These are phyloP conservation scores for Cacatua alba DNA, from an alignment of 2,113 vertebrate genomes.

Conservation along the genomic window DNA sequence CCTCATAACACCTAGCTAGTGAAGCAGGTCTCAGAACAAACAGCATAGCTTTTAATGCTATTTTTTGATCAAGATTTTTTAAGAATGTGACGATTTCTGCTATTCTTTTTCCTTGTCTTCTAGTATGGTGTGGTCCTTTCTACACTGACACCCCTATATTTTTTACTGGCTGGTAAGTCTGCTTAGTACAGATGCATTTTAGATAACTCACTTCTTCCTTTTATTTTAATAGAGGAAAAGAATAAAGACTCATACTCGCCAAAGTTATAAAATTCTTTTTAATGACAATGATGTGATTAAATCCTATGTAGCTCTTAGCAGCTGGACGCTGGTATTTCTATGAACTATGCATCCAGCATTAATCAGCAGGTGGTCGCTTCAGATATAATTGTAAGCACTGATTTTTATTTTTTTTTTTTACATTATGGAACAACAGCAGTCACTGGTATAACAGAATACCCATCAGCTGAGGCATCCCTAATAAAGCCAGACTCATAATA, in stretches of 20 bases:
- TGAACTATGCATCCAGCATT: background rate
- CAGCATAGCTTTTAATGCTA: background rate
- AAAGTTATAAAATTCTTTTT: background rate
- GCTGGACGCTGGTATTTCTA: background rate
- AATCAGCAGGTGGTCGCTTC: conserved; percentile 1
- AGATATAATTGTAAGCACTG: background rate
- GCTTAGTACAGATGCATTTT: background rate
- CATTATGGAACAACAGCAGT: background rate
- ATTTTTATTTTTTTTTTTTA: background rate
- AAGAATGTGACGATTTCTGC: background rate
- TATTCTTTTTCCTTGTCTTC: background rate
- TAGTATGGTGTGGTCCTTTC: background rate
- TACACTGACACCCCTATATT: background rate
- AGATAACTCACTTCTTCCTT: background rate
- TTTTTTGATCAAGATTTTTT: background rate
- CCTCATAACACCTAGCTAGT: background rate
- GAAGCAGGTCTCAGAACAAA: background rate
- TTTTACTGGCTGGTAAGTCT: background rate
- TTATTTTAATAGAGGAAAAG: background rate
- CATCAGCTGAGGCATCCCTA: background rate
- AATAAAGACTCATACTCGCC: background rate
- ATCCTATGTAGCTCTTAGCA: background rate
- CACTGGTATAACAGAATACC: background rate
- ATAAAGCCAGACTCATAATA: background rate
- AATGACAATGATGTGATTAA: background rate